Evolutionary conservation across 2,888 invertebrate genomes (phyloP), one percentile per base, ranked within the genome.

Genomic region (Habroteleia sp.): DNA sequence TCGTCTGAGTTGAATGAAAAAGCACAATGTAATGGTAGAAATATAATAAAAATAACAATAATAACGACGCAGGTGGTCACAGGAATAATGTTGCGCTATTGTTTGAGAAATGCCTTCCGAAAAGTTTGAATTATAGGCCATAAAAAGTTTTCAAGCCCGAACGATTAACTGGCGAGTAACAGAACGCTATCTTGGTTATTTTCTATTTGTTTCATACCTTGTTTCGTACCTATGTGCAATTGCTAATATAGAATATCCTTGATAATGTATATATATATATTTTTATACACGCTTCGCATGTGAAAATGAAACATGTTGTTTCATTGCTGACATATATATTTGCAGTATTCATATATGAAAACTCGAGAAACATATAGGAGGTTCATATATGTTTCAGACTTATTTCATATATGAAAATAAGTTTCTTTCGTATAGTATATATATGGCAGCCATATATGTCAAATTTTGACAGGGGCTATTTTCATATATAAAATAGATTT

Each of bases 51-150:
- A 48, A 11, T 20, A 50, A 25, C 16, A 23, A 44, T 39, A 42
- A 33, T 31, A 42, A 44, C 29, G 8, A 8, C 10, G 13, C 13
- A 37, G 31, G 8, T 17, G 11, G 39, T 13, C 8, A 35, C 37
- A 20, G 17, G 54, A 56, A 46, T 39, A 56, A 52, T 20, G 11
- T 52, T 50, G 37, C 16, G 29, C 31, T 60, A 76, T 66, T 69
- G 60, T 50, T 65, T 72, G 71, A 81, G 82, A 79, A 79, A 82
- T 77, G 79, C 50, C 66, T 65, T 46, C 65, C 66, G 80, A 78
- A 80, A 84, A 84, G 78, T 82, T 84, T 82, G 81, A 84, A 79
- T 85, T 84, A 85, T 81, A 77, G 79, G 42, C 76, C 82, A 81
- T 81, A 82, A 86, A 86, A 84, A 83, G 76, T 85, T 86, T 80